Evolutionary conservation across 2,888 invertebrate species (phyloP).

Genomic region (Apodemia hepburni): DNA sequence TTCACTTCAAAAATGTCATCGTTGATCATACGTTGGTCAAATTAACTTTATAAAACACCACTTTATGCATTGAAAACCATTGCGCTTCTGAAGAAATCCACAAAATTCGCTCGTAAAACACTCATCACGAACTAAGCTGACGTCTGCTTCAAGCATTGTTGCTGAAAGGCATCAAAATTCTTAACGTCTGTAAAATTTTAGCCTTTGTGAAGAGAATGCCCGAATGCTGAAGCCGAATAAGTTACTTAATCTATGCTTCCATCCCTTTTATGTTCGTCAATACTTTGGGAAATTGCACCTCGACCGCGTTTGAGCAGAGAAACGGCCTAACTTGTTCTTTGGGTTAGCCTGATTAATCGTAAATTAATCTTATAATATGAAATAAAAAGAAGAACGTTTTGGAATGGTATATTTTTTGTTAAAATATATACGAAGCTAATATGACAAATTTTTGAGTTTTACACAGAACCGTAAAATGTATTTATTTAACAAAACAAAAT

Average conservation of each 20-base stretch:
- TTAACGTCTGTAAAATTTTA: constrained; percentile 59
- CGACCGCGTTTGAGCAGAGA: constrained; percentile 37
- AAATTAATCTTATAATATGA: too few species aligned
- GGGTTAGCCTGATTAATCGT: too few species aligned
- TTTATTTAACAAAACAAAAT: constrained; percentile 75
- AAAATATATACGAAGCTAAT: too few species aligned
- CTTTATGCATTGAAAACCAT: constrained; percentile 49
- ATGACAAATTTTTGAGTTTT: too few species aligned
- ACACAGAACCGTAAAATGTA: constrained; percentile 47
- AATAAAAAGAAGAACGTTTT: too few species aligned
- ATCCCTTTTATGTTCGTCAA: constrained; percentile 59
- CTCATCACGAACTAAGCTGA: constrained; percentile 47
- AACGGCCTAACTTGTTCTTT: constrained; percentile 12
- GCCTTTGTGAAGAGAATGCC: constrained; percentile 52
- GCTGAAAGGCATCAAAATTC: constrained; percentile 56
- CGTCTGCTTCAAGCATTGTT: constrained; percentile 52
- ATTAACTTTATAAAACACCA: constrained; percentile 44
- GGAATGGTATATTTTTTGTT: too few species aligned
- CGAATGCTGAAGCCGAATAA: constrained; percentile 59
- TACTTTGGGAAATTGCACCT: constrained; percentile 60
- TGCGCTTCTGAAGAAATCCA: constrained; percentile 43
- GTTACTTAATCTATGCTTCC: constrained; percentile 63
- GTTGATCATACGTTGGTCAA: constrained; percentile 27
- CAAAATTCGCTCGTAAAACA: constrained; percentile 53
- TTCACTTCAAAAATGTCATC: too few species aligned